phyloP scores from a whole-genome alignment of 2,888 invertebrate genomes.

The Dynastes tityus region DNA sequence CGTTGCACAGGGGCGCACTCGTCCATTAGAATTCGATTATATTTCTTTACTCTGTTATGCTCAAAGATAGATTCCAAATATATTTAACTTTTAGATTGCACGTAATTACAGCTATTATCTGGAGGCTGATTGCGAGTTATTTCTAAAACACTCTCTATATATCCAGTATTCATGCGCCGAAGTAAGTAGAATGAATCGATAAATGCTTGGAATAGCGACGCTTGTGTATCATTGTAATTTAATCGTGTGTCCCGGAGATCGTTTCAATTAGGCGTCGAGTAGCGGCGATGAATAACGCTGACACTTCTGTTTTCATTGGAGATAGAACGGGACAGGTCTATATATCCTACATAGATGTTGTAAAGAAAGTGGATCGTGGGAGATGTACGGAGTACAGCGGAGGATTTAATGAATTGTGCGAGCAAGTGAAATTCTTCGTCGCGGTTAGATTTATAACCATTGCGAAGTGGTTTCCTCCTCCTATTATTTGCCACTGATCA shows the following conservation, averaged over 20 bases:
- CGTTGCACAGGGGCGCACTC: too few relatives aligned
- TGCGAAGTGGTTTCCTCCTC: background rate
- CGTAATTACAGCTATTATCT: too few relatives aligned
- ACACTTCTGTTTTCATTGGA: background rate
- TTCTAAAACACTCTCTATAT: too few relatives aligned
- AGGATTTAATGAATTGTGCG: constrained; percentile 42
- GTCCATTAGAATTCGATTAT: too few relatives aligned
- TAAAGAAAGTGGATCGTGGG: too few relatives aligned
- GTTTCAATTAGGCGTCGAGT: constrained; percentile 30
- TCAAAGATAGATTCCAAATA: too few relatives aligned
- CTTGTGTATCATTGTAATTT: constrained; percentile 48
- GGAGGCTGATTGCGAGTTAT: too few relatives aligned
- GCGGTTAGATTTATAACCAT: constrained; percentile 41
- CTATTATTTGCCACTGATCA: background rate
- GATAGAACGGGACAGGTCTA: background rate
- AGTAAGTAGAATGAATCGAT: constrained; percentile 25
- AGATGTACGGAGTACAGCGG: background rate
- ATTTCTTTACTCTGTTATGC: too few relatives aligned
- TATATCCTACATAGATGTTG: too few relatives aligned
- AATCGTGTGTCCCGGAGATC: constrained; percentile 37
- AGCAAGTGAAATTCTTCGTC: constrained; percentile 44
- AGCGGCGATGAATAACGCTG: background rate
- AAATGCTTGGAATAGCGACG: constrained; percentile 35
- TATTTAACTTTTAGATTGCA: too few relatives aligned
- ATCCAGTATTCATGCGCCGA: background rate